A percentile compares a stretch with the other conserved stretches of the same genome.
Evolutionary conservation across 1,140 invertebrate genomes (phyloP).

Genomic region (Eriosoma lanigerum): DNA sequence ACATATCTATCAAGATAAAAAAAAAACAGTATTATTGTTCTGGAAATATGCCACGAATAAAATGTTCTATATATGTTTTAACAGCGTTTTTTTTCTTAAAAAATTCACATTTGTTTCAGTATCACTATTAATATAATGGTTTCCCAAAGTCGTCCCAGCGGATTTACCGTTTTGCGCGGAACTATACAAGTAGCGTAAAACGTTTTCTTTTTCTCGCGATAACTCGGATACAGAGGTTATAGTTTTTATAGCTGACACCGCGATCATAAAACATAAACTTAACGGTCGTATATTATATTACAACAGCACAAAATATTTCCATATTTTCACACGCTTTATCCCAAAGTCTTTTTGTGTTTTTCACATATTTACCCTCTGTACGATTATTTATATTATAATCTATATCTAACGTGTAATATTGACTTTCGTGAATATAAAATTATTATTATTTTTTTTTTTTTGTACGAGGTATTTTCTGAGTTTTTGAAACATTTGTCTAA

Average conservation of each 20-base stretch:
- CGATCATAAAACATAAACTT: slow-evolving; percentile 38
- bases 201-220: background rate
- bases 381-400: background rate
- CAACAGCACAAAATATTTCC: slow-evolving; percentile 14
- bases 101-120: slow-evolving; percentile 12
- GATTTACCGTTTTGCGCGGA: slow-evolving; percentile 11
- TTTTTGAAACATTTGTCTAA: too few species aligned
- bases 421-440: too few species aligned
- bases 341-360: background rate
- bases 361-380: background rate
- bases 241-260: slow-evolving; percentile 28
- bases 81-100: background rate
- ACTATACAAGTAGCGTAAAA: slow-evolving; percentile 2
- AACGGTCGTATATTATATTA: background rate
- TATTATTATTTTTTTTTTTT: too few species aligned
- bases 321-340: slow-evolving; percentile 18
- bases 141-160: slow-evolving; percentile 2
- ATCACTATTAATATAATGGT: slow-evolving; percentile 9
- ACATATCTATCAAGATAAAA: too few species aligned
- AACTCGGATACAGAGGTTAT: background rate
- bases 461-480: too few species aligned
- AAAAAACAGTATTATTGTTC: background rate
- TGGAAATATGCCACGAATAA: slow-evolving; percentile 21
- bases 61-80: background rate
- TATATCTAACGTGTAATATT: too few species aligned